Conservation (phyloP, 2,113 vertebrate genomes). For the Rhineura floridana region DNA sequence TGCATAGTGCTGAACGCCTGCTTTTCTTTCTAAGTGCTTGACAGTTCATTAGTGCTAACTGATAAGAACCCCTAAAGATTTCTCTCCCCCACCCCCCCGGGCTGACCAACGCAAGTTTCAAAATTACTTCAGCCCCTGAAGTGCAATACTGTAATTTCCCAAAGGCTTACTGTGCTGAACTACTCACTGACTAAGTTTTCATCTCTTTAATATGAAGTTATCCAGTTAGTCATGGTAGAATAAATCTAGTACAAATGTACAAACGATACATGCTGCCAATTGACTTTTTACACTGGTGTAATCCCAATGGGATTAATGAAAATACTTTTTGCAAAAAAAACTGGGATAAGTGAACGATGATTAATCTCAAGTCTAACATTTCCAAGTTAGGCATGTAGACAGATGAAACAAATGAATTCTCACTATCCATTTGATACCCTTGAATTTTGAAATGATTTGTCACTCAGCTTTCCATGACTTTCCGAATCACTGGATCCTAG, state of each 20-base stretch:
- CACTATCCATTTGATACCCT: background rate
- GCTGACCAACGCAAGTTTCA: conserved; percentile 14
- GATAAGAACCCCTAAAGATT: background rate
- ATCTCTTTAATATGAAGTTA: conserved; percentile 16
- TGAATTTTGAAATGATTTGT: background rate
- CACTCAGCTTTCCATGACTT: background rate
- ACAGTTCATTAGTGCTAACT: conserved; percentile 25
- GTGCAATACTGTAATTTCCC: conserved; percentile 21
- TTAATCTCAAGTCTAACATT: conserved; percentile 8
- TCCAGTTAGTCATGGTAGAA: conserved; percentile 32
- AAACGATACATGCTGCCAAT: conserved; percentile 10
- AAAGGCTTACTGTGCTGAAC: background rate
- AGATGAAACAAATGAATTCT: background rate
- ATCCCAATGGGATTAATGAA: background rate
- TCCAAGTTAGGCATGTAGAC: background rate
- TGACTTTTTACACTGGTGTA: background rate
- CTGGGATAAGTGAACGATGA: background rate
- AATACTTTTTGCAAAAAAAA: background rate
- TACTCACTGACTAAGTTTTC: background rate
- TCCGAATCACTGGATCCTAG: background rate
- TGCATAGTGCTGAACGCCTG: background rate
- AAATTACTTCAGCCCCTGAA: conserved; percentile 30
- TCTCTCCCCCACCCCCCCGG: background rate
- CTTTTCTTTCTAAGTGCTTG: conserved; percentile 10
- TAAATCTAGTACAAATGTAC: background rate